phyloP scores from a whole-genome alignment of 2,113 vertebrate species.

The Lethenteron reissneri region DNA sequence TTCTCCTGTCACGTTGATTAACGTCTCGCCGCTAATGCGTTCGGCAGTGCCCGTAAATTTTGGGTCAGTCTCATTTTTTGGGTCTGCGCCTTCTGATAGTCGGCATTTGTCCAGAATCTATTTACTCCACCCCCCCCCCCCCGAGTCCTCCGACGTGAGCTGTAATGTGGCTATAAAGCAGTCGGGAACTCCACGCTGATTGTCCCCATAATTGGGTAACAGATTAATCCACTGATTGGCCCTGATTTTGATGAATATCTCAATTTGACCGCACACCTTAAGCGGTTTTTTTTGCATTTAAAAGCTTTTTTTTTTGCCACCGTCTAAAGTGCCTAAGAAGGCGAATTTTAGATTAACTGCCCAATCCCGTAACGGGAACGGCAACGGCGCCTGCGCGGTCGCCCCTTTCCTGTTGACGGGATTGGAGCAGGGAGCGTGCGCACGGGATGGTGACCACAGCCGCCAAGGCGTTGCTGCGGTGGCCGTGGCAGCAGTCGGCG shows the following conservation, averaged over 20 bases:
- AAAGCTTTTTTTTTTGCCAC: no score
- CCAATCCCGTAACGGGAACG: no score
- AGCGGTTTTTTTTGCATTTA: not conserved
- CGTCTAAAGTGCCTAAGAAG: no score
- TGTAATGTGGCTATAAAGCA: not conserved
- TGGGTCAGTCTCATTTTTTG: conserved; percentile 6
- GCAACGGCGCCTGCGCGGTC: no score
- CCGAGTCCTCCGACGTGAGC: no score
- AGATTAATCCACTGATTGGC: conserved; percentile 6
- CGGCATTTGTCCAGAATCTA: conserved; percentile 6
- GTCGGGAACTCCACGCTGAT: conserved; percentile 4
- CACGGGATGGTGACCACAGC: no score
- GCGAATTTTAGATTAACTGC: no score
- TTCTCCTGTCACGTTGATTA: conserved; percentile 6
- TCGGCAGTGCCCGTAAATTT: conserved; percentile 5
- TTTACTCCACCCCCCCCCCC: not conserved
- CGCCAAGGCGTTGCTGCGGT: no score
- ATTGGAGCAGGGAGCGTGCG: no score
- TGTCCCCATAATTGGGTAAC: conserved; percentile 6
- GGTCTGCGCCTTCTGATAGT: conserved; percentile 4
- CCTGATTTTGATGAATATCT: conserved; percentile 5
- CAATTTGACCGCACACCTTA: conserved; percentile 1
- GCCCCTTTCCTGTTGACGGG: no score
- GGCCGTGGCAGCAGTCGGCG: no score
- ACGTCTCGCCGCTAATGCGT: conserved; percentile 4